Evolutionary conservation across 2,888 invertebrate species (phyloP), one percentile per base, ranked within the genome.

Genomic region (Drosophila algonquin): DNA sequence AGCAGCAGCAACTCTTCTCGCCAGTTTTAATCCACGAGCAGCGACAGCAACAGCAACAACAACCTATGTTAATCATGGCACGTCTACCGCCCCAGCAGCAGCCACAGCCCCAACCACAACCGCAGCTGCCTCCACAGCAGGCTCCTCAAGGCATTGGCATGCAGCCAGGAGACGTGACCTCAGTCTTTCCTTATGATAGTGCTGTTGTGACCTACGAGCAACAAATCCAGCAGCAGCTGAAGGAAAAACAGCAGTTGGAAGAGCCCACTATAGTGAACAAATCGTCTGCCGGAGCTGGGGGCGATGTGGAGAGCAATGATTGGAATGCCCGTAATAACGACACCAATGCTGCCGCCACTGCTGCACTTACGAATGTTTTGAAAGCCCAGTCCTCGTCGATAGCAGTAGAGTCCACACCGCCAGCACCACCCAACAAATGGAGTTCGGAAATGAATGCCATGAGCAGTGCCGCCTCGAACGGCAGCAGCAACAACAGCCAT

Each of bases 361-460:
- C 79, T 21, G 88, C 80, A 3, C 72, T 88, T 9, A 87, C 83
- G 35, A 88, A 77, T 72, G 88, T 83, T 50, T 76, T 88, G 1
- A 88, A 88, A 61, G 80, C 85, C 1, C 73, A 71, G 27, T 79
- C 80, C 2, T 73, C 40, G n/a, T 40, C 40, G 40, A n/a, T 40
- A 40, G 14, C n/a, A n/a, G 79, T 7, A n/a, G 79, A 59, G 70
- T 65, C 52, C 45, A 71, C 65, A 3, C 63, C 75, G 2, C 77
- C 87, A 12, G 48, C 70, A 5, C 75, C 80, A 30, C 80, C 80
- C n/a, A 91, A 88, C 68, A 91, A 91, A 48, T 91, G 91, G 91
- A 91, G 89, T 73, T 89, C 83, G 46, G 91, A 91, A 60, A 88
- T 91, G 89, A 90, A 90, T 63, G 81, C 90, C 45, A 71, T 86